These are phyloP conservation scores for Danio jaintianensis DNA, from an alignment of 2,797 vertebrate genomes.

Conservation along the genomic window DNA sequence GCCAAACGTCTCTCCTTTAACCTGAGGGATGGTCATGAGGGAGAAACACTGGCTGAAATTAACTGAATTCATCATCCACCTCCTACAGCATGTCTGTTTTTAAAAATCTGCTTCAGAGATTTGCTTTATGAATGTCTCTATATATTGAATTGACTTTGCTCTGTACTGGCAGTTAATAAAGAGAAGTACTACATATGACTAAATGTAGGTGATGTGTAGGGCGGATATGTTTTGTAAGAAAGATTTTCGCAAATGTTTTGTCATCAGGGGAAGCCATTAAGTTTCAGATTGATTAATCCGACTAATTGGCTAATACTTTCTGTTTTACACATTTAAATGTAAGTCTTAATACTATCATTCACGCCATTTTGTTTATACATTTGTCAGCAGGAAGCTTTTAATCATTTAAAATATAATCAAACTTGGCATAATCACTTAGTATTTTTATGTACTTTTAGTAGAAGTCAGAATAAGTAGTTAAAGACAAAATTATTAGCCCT, in stretches of 20 bases:
- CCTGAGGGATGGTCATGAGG: slow-evolving; percentile 49
- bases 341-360: too few species aligned
- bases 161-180: slow-evolving; percentile 36
- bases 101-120: background rate
- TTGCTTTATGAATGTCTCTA: background rate
- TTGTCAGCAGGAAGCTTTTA: too few species aligned
- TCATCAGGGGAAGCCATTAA: background rate
- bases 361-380: too few species aligned
- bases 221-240: slow-evolving; percentile 8
- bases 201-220: background rate
- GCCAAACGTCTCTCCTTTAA: slow-evolving; percentile 26
- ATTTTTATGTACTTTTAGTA: too few species aligned
- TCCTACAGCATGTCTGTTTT: background rate
- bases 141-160: background rate
- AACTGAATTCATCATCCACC: slow-evolving; percentile 43
- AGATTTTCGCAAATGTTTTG: background rate
- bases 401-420: too few species aligned
- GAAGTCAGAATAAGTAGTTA: too few species aligned
- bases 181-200: slow-evolving; percentile 38
- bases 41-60: slow-evolving; percentile 55
- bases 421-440: too few species aligned
- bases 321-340: too few species aligned
- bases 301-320: background rate
- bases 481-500: too few species aligned
- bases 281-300: background rate